Evolutionary conservation across 2,797 vertebrate genomes (phyloP).

Genomic region (Hafferia zeledoni): DNA sequence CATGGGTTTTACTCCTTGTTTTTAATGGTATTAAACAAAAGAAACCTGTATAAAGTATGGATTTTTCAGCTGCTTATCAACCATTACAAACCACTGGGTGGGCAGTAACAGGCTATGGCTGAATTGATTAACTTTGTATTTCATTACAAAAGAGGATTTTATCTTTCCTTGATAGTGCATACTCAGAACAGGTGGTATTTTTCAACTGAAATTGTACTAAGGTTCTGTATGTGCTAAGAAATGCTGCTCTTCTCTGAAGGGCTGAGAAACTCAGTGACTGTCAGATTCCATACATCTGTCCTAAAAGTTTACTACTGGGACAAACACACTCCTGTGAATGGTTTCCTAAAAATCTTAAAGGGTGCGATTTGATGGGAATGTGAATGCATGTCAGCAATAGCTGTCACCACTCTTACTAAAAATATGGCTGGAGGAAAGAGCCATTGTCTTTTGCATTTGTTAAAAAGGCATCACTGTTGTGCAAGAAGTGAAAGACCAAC

Average conservation of each 20-base stretch:
- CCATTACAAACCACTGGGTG: not conserved
- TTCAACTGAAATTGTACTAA: not conserved
- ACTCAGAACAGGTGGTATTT: not conserved
- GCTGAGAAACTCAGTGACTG: not conserved
- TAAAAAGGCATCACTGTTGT: not conserved
- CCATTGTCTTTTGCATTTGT: not conserved
- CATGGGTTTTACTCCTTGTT: not conserved
- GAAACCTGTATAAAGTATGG: not conserved
- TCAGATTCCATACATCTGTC: not conserved
- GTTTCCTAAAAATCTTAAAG: not conserved
- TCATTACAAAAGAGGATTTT: not conserved
- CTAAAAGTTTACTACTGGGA: not conserved
- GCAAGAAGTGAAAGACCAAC: not conserved
- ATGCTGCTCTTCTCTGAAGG: not conserved
- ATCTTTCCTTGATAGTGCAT: not conserved
- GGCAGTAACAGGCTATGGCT: not conserved
- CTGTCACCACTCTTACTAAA: not conserved
- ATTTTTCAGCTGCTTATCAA: not conserved
- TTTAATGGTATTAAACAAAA: not conserved
- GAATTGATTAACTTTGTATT: not conserved
- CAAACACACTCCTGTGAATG: not conserved
- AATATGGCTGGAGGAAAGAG: not conserved
- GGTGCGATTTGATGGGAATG: not conserved
- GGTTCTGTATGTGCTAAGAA: not conserved
- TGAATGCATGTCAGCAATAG: not conserved